These are phyloP conservation scores for Morpho deidamia DNA, from an alignment of 2,888 invertebrate species.

Conservation along the genomic window DNA sequence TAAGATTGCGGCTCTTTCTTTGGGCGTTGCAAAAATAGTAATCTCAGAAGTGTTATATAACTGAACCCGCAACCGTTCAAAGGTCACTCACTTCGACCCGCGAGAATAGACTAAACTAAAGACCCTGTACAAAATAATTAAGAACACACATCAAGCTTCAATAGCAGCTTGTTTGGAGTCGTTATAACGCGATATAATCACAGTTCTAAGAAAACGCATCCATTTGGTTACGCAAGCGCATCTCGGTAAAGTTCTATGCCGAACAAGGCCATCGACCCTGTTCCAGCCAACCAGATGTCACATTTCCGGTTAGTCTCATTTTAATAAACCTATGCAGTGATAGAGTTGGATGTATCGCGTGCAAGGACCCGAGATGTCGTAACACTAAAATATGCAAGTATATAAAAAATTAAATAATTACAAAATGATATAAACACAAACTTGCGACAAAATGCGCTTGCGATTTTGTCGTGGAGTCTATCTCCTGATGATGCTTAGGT, in stretches of 20 bases:
- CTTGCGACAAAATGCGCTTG: too few relatives aligned
- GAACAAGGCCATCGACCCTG: slow-evolving; percentile 38
- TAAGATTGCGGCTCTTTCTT: too few relatives aligned
- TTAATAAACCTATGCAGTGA: slow-evolving; percentile 21
- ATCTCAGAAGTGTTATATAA: too few relatives aligned
- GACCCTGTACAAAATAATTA: neutral
- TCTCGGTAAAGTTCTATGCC: slow-evolving; percentile 31
- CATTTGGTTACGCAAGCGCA: slow-evolving; percentile 35
- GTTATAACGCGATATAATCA: slow-evolving; percentile 18
- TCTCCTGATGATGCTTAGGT: too few relatives aligned
- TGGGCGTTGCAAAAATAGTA: too few relatives aligned
- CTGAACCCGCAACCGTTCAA: too few relatives aligned
- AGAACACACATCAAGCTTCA: neutral
- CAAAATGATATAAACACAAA: too few relatives aligned
- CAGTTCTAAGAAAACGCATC: slow-evolving; percentile 31
- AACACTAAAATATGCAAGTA: neutral
- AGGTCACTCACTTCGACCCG: too few relatives aligned
- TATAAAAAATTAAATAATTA: too few relatives aligned
- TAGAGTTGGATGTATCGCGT: slow-evolving; percentile 7
- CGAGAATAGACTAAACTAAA: too few relatives aligned
- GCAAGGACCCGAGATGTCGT: neutral
- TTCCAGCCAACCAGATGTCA: slow-evolving; percentile 27
- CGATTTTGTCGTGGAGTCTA: too few relatives aligned
- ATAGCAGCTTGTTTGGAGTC: neutral
- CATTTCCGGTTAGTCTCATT: slow-evolving; percentile 29